Percentiles rank a stretch among this genome's conserved stretches.
These are phyloP conservation scores for human (Homo sapiens) DNA, from an alignment of 2,113 vertebrate species.

Conservation along the genomic window GRCh38 chr5:113227001-113227500, in stretches of 20 bases:
- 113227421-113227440: not conserved
- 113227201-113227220: not conserved
- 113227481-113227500: not conserved
- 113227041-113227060: not conserved
- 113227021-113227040: not conserved
- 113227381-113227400: not conserved
- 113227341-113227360: not conserved
- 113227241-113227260: not conserved
- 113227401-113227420: not conserved
- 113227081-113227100: not conserved
- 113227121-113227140: not conserved
- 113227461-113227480: not conserved
- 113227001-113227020: not conserved
- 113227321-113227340: not conserved
- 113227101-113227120: not conserved
- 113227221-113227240: not conserved
- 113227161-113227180: not conserved
- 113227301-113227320: not conserved
- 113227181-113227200: not conserved
- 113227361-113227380: not conserved
- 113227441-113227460: not conserved
- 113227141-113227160: not conserved
- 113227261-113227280: not conserved
- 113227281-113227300: not conserved
- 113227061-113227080: not conserved